Evolutionary conservation across 2,888 invertebrate species (phyloP).

Genomic region (Microctonus brassicae): DNA sequence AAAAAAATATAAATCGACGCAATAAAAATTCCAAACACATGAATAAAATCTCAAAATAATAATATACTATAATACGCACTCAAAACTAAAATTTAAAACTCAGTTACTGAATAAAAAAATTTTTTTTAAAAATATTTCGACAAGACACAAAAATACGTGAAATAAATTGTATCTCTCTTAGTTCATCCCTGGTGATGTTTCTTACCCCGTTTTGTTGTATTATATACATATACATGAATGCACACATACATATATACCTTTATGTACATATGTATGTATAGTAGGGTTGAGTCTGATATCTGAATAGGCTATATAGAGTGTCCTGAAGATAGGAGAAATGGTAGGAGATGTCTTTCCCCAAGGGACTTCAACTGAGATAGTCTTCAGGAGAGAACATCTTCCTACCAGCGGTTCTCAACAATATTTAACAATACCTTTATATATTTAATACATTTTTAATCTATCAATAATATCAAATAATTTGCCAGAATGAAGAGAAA

Average conservation of each 20-base stretch:
- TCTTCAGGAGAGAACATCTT: slow-evolving; percentile 67
- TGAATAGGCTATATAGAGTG: slow-evolving; percentile 68
- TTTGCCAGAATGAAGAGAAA: background rate
- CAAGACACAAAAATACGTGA: background rate
- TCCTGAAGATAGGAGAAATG: slow-evolving; percentile 65
- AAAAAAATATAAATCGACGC: too few species aligned
- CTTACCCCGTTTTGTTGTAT: slow-evolving; percentile 47
- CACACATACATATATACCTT: background rate
- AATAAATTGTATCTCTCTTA: slow-evolving; percentile 21
- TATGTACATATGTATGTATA: slow-evolving; percentile 2
- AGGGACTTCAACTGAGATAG: slow-evolving; percentile 67
- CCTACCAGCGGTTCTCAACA: slow-evolving; percentile 64
- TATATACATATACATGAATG: slow-evolving; percentile 10
- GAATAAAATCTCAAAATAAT: background rate
- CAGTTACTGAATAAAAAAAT: background rate
- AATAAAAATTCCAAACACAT: too few species aligned
- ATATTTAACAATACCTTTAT: slow-evolving; percentile 10
- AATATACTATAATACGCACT: too few species aligned
- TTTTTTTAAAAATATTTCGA: background rate
- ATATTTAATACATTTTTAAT: slow-evolving; percentile 2
- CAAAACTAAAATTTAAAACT: background rate
- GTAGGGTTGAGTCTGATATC: slow-evolving; percentile 61
- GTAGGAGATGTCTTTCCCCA: slow-evolving; percentile 58
- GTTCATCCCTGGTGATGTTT: slow-evolving; percentile 39
- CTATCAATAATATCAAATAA: background rate